Evolutionary conservation across 2,113 vertebrate species (phyloP), one percentile per base, ranked within the genome.

Genomic region (Mesoclemmys tuberculata): DNA sequence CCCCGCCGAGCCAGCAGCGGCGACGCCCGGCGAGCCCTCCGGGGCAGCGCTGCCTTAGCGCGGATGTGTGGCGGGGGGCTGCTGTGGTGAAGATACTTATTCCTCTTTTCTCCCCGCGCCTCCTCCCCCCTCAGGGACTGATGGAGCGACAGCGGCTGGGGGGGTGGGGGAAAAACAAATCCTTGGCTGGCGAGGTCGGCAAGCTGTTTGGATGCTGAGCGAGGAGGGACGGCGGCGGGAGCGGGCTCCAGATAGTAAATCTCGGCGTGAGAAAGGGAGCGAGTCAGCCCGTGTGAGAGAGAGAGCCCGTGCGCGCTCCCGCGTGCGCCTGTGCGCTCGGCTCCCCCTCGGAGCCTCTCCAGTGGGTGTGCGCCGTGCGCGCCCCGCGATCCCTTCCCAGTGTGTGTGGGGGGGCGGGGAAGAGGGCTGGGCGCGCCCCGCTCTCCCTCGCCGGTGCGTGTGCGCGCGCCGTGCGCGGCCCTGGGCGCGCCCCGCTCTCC

Each of bases 111-210:
- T 80, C 92, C 92, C 92, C 78, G 95, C 90, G 61, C 75, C 90
- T 87, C 78, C 80, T 49, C 75, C 97, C 88, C 97, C 96, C 93
- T 90, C 94, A 94, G 97, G 97, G 96, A 92, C 97, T 91, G 90
- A 93, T 48, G 95, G 97, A 96, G 94, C 79, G 97, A 88, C 96
- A 92, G 98, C 97, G 95, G 90, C 97, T 87, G 95, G 83, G 94
- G 54, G n/a, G n/a, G n/a, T n/a, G n/a, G n/a, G n/a, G n/a, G n/a
- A n/a, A n/a, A 78, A 84, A 91, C 31, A 61, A 86, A 97, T 98
- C 98, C 98, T 98, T 87, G 98, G 98, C 98, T 98, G 98, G 98
- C 98, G 99, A 97, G 98, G 99, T 97, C 98, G 98, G 98, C 96
- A 96, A 98, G 98, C 98, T 98, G 98, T 98, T 97, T 74, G 98